Evolutionary conservation across 2,113 vertebrate species (phyloP).

Genomic region (Spizaetus ornatus): DNA sequence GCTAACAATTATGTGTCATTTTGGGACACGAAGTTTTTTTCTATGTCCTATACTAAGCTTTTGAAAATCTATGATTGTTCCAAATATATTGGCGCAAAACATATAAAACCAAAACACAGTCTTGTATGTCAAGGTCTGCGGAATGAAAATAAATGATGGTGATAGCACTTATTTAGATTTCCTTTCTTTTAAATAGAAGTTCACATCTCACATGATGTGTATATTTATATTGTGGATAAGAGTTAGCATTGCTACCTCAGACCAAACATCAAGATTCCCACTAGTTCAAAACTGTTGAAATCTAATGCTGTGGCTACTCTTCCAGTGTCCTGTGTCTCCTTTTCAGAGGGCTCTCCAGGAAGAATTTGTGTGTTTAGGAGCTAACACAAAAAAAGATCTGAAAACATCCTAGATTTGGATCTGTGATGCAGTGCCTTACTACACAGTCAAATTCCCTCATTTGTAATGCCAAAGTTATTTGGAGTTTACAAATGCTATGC

Average conservation of each 20-base stretch:
- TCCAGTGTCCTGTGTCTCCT: not conserved
- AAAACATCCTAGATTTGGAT: not conserved
- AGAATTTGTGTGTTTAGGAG: not conserved
- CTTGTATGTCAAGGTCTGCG: not conserved
- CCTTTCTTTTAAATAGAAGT: not conserved
- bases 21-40: not conserved
- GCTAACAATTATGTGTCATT: not conserved
- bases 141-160: not conserved
- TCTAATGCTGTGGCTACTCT: not conserved
- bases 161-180: not conserved
- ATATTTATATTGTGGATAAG: not conserved
- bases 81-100: not conserved
- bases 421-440: not conserved
- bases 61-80: not conserved
- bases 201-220: not conserved
- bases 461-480: not conserved
- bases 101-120: not conserved
- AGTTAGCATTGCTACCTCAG: not conserved
- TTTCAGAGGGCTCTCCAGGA: not conserved
- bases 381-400: not conserved
- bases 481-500: not conserved
- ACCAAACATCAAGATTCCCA: not conserved
- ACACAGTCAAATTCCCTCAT: not conserved
- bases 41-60: not conserved
- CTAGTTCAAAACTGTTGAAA: not conserved